These are phyloP conservation scores for Pseudachorutes palmiensis DNA, from an alignment of 1,140 invertebrate genomes.

Conservation along the genomic window DNA sequence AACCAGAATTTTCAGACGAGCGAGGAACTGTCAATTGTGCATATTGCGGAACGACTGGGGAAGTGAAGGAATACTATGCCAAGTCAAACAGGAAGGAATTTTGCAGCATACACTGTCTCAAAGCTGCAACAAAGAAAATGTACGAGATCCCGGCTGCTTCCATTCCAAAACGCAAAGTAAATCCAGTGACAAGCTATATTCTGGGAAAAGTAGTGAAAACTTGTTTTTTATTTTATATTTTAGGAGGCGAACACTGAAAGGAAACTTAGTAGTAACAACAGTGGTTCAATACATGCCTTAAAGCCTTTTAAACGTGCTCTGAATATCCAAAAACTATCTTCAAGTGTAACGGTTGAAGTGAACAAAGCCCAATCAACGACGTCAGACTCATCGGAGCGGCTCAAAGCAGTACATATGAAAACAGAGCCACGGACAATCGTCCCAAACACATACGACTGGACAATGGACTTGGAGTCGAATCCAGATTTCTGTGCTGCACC, in stretches of 20 bases:
- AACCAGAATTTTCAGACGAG: not conserved
- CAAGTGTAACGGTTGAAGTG: not conserved
- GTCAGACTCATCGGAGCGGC: conserved; percentile 7
- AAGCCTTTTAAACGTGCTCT: not conserved
- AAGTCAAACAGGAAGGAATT: conserved; percentile 3
- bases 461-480: conserved; percentile 58
- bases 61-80: not conserved
- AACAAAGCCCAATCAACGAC: conserved; percentile 11
- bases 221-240: too few relatives aligned
- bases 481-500: conserved; percentile 73
- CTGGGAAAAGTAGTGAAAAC: too few relatives aligned
- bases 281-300: not conserved
- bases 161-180: conserved; percentile 12
- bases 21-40: not conserved
- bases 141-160: not conserved
- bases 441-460: conserved; percentile 69
- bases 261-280: not conserved
- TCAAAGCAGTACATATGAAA: conserved; percentile 38
- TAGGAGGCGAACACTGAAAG: not conserved
- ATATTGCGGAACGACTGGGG: not conserved
- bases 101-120: not conserved
- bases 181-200: too few relatives aligned
- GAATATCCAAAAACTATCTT: not conserved
- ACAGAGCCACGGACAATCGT: conserved; percentile 20
- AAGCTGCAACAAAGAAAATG: not conserved